Percentiles rank a stretch among this genome's conserved stretches.
These are phyloP conservation scores for Unio pictorum DNA, from an alignment of 2,888 invertebrate species.

Conservation along the genomic window DNA sequence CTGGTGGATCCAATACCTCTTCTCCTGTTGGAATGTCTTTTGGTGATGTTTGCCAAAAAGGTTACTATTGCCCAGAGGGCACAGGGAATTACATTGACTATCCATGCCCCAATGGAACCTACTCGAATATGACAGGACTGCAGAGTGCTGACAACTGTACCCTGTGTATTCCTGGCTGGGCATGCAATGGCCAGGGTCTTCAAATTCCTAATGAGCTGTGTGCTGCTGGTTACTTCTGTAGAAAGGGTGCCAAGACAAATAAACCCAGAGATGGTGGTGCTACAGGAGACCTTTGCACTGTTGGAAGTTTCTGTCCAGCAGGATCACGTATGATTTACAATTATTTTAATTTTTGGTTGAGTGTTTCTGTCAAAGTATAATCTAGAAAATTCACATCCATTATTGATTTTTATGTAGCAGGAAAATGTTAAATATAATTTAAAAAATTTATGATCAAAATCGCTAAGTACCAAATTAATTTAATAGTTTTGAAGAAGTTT, in stretches of 20 bases:
- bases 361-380: background rate
- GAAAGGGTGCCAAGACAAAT: constrained; percentile 55
- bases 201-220: constrained; percentile 62
- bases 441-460: too few relatives aligned
- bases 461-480: too few relatives aligned
- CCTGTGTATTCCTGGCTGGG: constrained; percentile 62
- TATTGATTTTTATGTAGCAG: too few relatives aligned
- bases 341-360: background rate
- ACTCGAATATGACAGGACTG: constrained; percentile 62
- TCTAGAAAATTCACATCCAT: too few relatives aligned
- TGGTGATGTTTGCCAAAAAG: constrained; percentile 64
- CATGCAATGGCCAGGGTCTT: constrained; percentile 60
- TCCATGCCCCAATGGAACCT: constrained; percentile 68
- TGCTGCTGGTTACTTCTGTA: constrained; percentile 66
- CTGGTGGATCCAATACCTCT: constrained; percentile 46
- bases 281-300: constrained; percentile 65
- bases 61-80: constrained; percentile 64
- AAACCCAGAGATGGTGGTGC: constrained; percentile 65
- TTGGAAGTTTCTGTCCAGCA: constrained; percentile 64
- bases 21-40: constrained; percentile 42
- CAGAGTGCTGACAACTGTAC: constrained; percentile 53
- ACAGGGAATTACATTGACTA: constrained; percentile 52
- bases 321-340: constrained; percentile 51
- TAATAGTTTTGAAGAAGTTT: too few relatives aligned
- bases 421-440: too few relatives aligned